Evolutionary conservation across 1,140 invertebrate genomes (phyloP).

Genomic region (Lucilia sericata): DNA sequence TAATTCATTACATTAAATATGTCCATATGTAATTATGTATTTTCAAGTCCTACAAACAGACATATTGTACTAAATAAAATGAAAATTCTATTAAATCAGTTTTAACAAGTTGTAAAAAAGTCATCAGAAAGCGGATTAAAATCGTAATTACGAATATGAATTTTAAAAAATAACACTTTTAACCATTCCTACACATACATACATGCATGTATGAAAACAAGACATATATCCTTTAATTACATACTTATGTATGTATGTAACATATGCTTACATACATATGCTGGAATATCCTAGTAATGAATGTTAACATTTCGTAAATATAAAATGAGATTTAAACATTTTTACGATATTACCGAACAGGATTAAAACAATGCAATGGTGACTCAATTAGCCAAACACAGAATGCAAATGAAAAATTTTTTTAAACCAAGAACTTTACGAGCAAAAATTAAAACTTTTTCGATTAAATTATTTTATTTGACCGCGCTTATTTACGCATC

Average conservation of each 20-base stretch:
- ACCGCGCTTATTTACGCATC: neutral
- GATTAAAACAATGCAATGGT: constrained; percentile 16
- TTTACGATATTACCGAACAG: neutral
- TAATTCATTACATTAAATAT: neutral
- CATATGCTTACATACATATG: no score
- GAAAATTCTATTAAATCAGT: constrained; percentile 1
- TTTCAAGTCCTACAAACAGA: neutral
- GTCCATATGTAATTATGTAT: neutral
- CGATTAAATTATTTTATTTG: constrained; percentile 1
- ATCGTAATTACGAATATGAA: constrained; percentile 2
- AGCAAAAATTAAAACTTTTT: neutral
- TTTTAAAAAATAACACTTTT: neutral
- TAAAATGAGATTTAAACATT: neutral
- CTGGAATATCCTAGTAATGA: no score
- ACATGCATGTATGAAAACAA: no score
- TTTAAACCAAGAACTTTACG: neutral
- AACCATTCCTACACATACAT: neutral
- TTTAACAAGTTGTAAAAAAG: constrained; percentile 9
- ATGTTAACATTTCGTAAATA: neutral
- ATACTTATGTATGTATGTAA: neutral
- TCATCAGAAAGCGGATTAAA: constrained; percentile 12
- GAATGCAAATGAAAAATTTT: neutral
- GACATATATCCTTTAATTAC: neutral
- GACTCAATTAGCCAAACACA: constrained; percentile 19
- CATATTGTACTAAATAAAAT: neutral